These are phyloP conservation scores for Petrocephalus sullivani DNA, from an alignment of 2,797 vertebrate species.

Conservation along the genomic window DNA sequence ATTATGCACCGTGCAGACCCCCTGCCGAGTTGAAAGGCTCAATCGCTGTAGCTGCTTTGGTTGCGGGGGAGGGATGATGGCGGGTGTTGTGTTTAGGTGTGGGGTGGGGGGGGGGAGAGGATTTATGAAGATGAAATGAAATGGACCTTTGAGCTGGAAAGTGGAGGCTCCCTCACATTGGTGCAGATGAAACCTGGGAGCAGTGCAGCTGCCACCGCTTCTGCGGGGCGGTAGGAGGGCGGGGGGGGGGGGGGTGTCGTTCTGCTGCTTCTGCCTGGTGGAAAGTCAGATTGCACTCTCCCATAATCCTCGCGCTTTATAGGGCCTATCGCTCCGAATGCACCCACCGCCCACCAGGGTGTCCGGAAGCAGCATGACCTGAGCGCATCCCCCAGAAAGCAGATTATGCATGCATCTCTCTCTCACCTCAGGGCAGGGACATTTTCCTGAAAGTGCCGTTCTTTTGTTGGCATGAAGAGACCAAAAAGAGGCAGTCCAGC, in stretches of 20 bases:
- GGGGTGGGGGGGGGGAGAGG: background rate
- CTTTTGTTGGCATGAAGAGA: slow-evolving; percentile 13
- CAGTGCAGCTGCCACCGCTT: background rate
- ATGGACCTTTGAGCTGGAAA: background rate
- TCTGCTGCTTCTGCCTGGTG: slow-evolving; percentile 19
- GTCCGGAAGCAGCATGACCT: slow-evolving; percentile 21
- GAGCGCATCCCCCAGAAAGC: slow-evolving; percentile 19
- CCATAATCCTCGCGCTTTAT: slow-evolving; percentile 30
- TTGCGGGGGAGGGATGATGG: background rate
- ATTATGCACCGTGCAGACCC: slow-evolving; percentile 17
- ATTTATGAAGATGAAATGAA: slow-evolving; percentile 17
- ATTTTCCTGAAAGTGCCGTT: slow-evolving; percentile 19
- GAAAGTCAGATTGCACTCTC: slow-evolving; percentile 20
- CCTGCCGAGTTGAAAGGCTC: slow-evolving; percentile 32
- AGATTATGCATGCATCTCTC: slow-evolving; percentile 28
- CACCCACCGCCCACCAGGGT: slow-evolving; percentile 11
- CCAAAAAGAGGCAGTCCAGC: slow-evolving; percentile 16
- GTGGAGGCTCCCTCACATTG: background rate
- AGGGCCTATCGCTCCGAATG: slow-evolving; percentile 1
- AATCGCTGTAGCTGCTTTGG: slow-evolving; percentile 4
- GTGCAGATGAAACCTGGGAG: slow-evolving; percentile 17
- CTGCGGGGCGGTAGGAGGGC: background rate
- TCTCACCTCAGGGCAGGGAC: slow-evolving; percentile 13
- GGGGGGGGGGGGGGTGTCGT: background rate
- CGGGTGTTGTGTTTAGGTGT: background rate